Conservation (phyloP, 1,140 invertebrate species). For the Nephila pilipes region DNA sequence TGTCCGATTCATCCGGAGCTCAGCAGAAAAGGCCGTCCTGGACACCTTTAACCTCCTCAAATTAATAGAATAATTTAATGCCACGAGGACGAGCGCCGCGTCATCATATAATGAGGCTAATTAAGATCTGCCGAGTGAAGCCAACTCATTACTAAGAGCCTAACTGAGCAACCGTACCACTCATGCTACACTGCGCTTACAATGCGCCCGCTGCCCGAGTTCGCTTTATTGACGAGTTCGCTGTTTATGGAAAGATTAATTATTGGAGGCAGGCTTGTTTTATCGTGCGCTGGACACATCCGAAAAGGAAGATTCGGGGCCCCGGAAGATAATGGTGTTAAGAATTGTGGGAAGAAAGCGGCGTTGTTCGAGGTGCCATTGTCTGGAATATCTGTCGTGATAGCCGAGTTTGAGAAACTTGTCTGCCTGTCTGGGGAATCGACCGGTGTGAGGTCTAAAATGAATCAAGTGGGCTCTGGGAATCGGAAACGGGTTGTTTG, state of each 20-base stretch:
- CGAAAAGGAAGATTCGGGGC: not conserved
- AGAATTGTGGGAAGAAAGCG: constrained; percentile 7
- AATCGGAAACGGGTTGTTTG: not conserved
- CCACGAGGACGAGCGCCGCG: constrained; percentile 9
- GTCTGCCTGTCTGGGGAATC: not conserved
- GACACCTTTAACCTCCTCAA: constrained; percentile 27
- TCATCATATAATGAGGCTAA: constrained; percentile 71
- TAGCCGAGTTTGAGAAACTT: not conserved
- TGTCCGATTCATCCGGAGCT: constrained; percentile 31
- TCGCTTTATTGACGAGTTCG: constrained; percentile 27
- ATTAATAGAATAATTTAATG: constrained; percentile 73
- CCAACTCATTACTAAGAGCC: constrained; percentile 41
- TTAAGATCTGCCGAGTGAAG: constrained; percentile 55
- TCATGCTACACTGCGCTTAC: not conserved
- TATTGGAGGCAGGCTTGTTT: not conserved
- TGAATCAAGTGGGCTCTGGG: not conserved
- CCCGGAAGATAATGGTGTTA: not conserved
- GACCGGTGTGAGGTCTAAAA: not conserved
- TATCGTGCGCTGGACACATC: not conserved
- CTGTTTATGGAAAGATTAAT: constrained; percentile 52
- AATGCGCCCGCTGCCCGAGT: not conserved
- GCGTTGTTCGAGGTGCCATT: not conserved
- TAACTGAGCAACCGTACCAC: not conserved
- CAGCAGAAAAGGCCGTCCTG: constrained; percentile 17
- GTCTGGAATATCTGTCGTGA: not conserved